Evolutionary conservation across 2,797 vertebrate species (phyloP).

Genomic region (Mionectes olivaceus): DNA sequence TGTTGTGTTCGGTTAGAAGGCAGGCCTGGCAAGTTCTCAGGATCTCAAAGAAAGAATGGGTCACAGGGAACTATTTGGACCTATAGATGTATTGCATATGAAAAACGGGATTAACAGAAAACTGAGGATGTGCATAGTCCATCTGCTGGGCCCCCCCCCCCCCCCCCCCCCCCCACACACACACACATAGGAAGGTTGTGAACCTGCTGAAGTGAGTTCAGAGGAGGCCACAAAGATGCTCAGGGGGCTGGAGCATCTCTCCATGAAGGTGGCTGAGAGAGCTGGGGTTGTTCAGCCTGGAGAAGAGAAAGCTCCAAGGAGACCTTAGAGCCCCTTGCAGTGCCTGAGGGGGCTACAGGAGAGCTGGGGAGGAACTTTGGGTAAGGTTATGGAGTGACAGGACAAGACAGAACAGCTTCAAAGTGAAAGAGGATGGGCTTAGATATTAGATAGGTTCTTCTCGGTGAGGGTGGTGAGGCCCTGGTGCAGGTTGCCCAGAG

Average conservation of each 20-base stretch:
- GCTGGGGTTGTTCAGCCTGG: not conserved
- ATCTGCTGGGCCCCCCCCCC: no score
- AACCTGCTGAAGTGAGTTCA: not conserved
- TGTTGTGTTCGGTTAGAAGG: not conserved
- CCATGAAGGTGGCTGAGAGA: not conserved
- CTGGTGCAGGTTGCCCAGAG: not conserved
- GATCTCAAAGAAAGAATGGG: not conserved
- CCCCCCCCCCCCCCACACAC: rapidly evolving
- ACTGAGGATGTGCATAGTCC: not conserved
- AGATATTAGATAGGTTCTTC: not conserved
- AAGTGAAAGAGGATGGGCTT: no score
- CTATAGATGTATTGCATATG: rapidly evolving
- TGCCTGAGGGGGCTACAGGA: no score
- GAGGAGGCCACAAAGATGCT: not conserved
- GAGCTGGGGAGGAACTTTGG: not conserved
- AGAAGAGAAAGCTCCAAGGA: not conserved
- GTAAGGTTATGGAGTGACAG: not conserved
- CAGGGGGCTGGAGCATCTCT: not conserved
- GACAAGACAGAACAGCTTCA: not conserved
- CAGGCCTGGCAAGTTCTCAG: not conserved
- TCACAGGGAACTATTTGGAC: not conserved
- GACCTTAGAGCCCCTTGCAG: not conserved
- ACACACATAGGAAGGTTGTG: not conserved
- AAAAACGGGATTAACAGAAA: not conserved
- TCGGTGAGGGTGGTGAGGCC: not conserved